These are phyloP conservation scores for Thamnophis sirtalis DNA, from an alignment of 2,113 vertebrate species.

Conservation along the genomic window DNA sequence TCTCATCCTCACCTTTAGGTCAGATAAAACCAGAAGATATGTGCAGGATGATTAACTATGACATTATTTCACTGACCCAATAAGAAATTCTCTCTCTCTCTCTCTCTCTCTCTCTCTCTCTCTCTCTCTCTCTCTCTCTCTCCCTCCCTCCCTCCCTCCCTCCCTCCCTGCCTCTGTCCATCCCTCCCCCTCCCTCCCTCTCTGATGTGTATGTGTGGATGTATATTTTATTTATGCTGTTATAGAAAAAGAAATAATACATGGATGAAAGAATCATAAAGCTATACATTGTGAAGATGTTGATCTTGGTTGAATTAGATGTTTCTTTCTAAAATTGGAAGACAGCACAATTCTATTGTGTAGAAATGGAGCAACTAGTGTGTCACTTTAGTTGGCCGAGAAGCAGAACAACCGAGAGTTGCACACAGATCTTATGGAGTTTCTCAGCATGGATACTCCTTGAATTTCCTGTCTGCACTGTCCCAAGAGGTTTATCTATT, in stretches of 20 bases:
- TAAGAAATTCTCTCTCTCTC: not conserved
- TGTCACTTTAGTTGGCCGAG: not conserved
- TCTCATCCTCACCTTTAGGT: constrained; percentile 32
- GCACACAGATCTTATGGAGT: constrained; percentile 18
- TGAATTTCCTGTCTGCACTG: constrained; percentile 47
- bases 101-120: not conserved
- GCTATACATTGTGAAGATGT: not conserved
- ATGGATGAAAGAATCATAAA: not conserved
- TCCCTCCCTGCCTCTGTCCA: no score
- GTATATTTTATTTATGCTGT: constrained; percentile 17
- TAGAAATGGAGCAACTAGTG: not conserved
- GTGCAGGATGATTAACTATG: constrained; percentile 13
- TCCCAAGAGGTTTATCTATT: constrained; percentile 62
- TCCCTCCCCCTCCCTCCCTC: no score
- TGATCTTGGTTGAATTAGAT: constrained; percentile 14
- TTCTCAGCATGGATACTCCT: constrained; percentile 17
- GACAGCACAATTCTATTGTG: not conserved
- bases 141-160: no score
- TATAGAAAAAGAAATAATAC: not conserved
- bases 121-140: no score
- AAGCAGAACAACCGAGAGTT: not conserved
- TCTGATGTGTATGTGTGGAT: not conserved
- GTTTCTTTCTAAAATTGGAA: constrained; percentile 19
- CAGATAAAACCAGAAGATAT: constrained; percentile 44
- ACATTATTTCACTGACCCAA: constrained; percentile 14